phyloP scores from a whole-genome alignment of 1,140 invertebrate species.

The Lordiphosa clarofinis region DNA sequence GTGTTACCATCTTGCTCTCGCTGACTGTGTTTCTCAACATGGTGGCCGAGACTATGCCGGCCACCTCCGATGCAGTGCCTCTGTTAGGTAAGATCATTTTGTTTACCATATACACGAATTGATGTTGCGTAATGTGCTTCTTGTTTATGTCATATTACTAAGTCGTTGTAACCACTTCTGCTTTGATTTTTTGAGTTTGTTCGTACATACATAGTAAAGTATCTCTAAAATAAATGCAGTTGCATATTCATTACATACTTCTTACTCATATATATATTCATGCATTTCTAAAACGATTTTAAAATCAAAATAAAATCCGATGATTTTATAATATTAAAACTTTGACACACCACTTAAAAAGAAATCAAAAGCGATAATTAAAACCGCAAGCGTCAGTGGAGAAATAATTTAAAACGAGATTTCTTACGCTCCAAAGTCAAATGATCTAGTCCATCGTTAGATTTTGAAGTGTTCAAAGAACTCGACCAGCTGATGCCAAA shows the following conservation, averaged over 20 bases:
- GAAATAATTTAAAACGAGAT: slow-evolving; percentile 13
- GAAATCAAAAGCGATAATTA: slow-evolving; percentile 13
- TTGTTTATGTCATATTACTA: slow-evolving; percentile 30
- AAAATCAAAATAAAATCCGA: slow-evolving; percentile 71
- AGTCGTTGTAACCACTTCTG: slow-evolving; percentile 35
- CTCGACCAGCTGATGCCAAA: slow-evolving; percentile 25
- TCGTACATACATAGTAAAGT: slow-evolving; percentile 33
- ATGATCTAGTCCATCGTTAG: slow-evolving; percentile 12
- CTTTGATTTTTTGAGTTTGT: slow-evolving; percentile 55
- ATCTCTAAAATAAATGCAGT: slow-evolving; percentile 47
- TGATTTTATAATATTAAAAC: slow-evolving; percentile 80
- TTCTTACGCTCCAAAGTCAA: slow-evolving; percentile 50
- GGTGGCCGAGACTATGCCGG: slow-evolving; percentile 96
- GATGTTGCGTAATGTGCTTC: slow-evolving; percentile 34
- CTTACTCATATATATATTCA: slow-evolving; percentile 45
- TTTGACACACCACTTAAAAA: slow-evolving; percentile 70
- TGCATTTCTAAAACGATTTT: slow-evolving; percentile 77
- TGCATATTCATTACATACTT: slow-evolving; percentile 37
- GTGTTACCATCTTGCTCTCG: slow-evolving; percentile 98
- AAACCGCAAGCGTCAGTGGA: slow-evolving; percentile 23
- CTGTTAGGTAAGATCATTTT: slow-evolving; percentile 81
- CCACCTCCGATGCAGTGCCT: slow-evolving; percentile 93
- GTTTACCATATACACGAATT: slow-evolving; percentile 54
- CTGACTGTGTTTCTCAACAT: slow-evolving; percentile 98
- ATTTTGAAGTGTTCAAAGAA: slow-evolving; percentile 38